Conservation (phyloP, 2,888 invertebrate genomes). For the Drepanosiphum platanoidis region DNA sequence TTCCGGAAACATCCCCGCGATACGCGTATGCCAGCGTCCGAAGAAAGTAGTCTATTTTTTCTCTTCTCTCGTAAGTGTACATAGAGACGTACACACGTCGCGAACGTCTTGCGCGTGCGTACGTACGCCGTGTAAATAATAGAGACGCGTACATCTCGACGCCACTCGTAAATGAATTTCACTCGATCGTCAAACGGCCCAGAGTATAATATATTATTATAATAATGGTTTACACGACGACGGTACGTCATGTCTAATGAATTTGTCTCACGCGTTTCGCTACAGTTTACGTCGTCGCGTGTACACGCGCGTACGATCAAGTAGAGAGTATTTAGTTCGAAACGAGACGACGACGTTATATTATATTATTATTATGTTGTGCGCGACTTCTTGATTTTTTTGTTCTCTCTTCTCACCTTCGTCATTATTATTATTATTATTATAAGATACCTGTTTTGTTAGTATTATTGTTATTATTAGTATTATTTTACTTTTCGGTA, state of each 20-base stretch:
- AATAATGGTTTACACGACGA: too few relatives aligned
- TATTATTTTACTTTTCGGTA: constrained; percentile 1
- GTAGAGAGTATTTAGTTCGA: background rate
- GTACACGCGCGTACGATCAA: background rate
- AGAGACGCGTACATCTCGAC: background rate
- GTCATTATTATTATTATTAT: background rate
- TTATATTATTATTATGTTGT: background rate
- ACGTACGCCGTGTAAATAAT: too few relatives aligned
- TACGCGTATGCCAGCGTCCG: too few relatives aligned
- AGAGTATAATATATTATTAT: too few relatives aligned
- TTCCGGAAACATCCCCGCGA: too few relatives aligned
- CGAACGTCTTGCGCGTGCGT: background rate
- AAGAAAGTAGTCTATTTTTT: background rate
- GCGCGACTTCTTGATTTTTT: background rate
- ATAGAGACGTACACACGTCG: background rate
- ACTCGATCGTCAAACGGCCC: background rate
- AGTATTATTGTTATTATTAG: background rate
- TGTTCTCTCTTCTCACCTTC: background rate
- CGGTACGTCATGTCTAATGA: constrained; percentile 53
- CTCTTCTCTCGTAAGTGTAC: background rate
- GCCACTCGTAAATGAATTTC: constrained; percentile 24
- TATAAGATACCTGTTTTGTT: background rate
- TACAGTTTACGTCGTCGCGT: constrained; percentile 2
- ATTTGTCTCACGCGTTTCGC: constrained; percentile 47
- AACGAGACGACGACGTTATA: constrained; percentile 12